Conservation (phyloP, 1,140 invertebrate species). For the Glomeris maerens region DNA sequence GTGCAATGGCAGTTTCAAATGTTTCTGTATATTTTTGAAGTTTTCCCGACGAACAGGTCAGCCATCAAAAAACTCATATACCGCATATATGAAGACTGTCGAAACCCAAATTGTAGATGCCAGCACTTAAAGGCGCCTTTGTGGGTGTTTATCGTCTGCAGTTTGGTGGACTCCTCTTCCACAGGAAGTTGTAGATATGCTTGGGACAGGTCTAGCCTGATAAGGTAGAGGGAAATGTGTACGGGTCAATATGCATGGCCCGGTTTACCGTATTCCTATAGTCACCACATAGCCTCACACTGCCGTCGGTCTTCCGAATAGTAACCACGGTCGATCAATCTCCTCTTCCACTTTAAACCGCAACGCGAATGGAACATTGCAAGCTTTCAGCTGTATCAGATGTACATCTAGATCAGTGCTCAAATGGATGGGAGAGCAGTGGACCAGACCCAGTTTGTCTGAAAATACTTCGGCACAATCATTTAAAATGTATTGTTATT, state of each 20-base stretch:
- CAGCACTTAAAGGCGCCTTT: too few relatives aligned
- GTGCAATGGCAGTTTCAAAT: slow-evolving; percentile 13
- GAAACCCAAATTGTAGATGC: too few relatives aligned
- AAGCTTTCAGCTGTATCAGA: not conserved
- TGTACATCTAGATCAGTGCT: not conserved
- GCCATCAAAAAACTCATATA: slow-evolving; percentile 21
- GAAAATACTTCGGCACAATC: slow-evolving; percentile 2
- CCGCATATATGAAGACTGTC: slow-evolving; percentile 15
- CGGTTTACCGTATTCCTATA: too few relatives aligned
- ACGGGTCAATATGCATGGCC: not conserved
- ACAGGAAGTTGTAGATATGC: too few relatives aligned
- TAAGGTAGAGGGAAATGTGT: not conserved
- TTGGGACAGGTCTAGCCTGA: too few relatives aligned
- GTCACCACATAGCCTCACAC: too few relatives aligned
- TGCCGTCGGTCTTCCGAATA: slow-evolving; percentile 27
- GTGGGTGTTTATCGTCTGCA: too few relatives aligned
- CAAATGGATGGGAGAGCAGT: not conserved
- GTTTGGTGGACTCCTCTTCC: too few relatives aligned
- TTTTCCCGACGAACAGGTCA: slow-evolving; percentile 19
- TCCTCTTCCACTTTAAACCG: not conserved
- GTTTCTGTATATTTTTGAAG: slow-evolving; percentile 17
- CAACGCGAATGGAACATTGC: not conserved
- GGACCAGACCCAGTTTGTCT: not conserved
- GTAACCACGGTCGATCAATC: slow-evolving; percentile 24
- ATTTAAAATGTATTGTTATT: not conserved